A percentile compares a stretch with the other conserved stretches of the same genome.
Conservation (phyloP, 2,888 invertebrate genomes). For the Rapana venosa region DNA sequence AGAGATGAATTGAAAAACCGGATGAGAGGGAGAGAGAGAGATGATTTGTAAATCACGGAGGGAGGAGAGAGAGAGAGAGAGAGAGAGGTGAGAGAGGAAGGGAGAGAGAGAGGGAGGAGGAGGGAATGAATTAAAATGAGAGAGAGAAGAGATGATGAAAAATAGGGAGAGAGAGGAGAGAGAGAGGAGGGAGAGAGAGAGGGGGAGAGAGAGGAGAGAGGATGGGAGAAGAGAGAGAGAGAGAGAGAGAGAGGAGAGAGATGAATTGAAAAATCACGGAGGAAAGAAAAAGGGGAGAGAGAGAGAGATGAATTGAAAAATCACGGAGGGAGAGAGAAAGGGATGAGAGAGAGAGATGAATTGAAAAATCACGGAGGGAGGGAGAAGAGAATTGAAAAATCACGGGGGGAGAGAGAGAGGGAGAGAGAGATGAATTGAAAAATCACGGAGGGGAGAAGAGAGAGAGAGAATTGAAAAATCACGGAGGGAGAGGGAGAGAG, state of each 20-base stretch:
- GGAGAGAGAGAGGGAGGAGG: too few species aligned
- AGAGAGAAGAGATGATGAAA: background rate
- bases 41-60: background rate
- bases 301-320: background rate
- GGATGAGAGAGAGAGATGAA: background rate
- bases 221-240: background rate
- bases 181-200: too few species aligned
- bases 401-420: background rate
- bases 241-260: background rate
- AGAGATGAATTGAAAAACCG: background rate
- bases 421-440: background rate
- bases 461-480: background rate
- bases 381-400: background rate
- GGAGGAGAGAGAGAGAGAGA: background rate
- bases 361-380: background rate
- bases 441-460: too few species aligned
- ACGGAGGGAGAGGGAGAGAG: background rate
- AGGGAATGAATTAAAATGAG: background rate
- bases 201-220: background rate
- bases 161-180: background rate
- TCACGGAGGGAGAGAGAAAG: background rate
- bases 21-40: background rate
- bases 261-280: background rate
- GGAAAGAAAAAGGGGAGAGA: background rate
- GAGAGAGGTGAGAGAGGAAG: background rate